Evolutionary conservation across 2,888 invertebrate species (phyloP).

Genomic region (Iselma pallidipennis): DNA sequence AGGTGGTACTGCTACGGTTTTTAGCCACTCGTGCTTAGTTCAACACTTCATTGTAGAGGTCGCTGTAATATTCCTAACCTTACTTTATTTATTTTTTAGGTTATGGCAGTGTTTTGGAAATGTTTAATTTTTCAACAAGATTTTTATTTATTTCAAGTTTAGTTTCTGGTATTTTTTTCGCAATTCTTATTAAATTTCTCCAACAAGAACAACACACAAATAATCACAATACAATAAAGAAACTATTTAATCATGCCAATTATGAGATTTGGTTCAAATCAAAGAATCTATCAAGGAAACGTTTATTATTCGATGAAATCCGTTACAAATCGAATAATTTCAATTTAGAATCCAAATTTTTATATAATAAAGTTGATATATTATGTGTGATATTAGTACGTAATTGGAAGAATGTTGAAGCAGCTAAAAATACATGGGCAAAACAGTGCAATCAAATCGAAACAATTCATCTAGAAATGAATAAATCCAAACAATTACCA

Average conservation of each 20-base stretch:
- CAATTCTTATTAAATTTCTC: conserved; percentile 20
- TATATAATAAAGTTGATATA: conserved; percentile 50
- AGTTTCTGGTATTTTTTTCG: conserved; percentile 36
- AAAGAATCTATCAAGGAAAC: conserved; percentile 26
- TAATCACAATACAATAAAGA: background rate
- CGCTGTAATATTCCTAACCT: too few relatives aligned
- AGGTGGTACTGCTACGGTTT: too few relatives aligned
- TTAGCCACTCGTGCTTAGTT: too few relatives aligned
- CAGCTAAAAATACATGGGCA: conserved; percentile 50
- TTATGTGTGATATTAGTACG: conserved; percentile 58
- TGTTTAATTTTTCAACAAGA: conserved; percentile 39
- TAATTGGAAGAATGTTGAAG: conserved; percentile 51
- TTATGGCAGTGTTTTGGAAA: conserved; percentile 16
- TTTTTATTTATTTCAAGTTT: conserved; percentile 37
- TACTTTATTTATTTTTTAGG: conserved; percentile 10
- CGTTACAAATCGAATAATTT: conserved; percentile 38
- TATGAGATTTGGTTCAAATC: conserved; percentile 41
- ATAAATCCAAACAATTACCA: conserved; percentile 36
- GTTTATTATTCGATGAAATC: conserved; percentile 38
- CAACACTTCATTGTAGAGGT: too few relatives aligned
- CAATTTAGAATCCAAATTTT: conserved; percentile 42
- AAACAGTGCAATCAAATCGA: conserved; percentile 47
- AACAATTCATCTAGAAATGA: conserved; percentile 36
- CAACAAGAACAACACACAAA: conserved; percentile 7
- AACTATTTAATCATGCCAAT: background rate